Conservation (phyloP, 1,140 invertebrate species). For the Drosophila punjabiensis region DNA sequence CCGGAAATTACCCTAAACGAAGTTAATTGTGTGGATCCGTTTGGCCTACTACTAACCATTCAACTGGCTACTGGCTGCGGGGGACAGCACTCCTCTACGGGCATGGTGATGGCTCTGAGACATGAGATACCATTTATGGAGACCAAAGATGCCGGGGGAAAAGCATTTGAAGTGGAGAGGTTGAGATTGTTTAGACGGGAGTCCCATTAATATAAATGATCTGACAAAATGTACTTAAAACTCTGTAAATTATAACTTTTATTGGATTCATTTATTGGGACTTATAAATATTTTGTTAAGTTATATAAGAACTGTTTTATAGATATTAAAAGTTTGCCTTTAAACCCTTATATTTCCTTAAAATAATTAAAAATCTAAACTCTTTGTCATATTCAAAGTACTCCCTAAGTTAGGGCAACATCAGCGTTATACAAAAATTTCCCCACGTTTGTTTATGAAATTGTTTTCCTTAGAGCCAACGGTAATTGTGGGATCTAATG, state of each 20-base stretch:
- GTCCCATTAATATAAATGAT: neutral
- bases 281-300: neutral
- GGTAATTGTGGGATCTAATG: constrained; percentile 62
- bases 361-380: neutral
- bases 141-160: neutral
- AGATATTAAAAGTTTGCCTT: too few relatives aligned
- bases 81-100: constrained; percentile 34
- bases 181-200: neutral
- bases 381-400: neutral
- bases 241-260: neutral
- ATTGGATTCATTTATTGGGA: neutral
- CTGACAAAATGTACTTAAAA: too few relatives aligned
- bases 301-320: neutral
- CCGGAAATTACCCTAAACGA: constrained; percentile 48
- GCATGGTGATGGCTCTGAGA: constrained; percentile 22
- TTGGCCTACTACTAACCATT: constrained; percentile 32
- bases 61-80: constrained; percentile 2
- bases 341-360: neutral
- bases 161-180: constrained; percentile 10
- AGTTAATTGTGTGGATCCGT: constrained; percentile 52
- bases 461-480: constrained; percentile 18
- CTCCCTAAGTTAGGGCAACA: neutral
- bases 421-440: neutral
- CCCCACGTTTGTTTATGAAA: constrained; percentile 41
- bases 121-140: constrained; percentile 40